Evolutionary conservation across 2,113 vertebrate species (phyloP).

Genomic region (Lutjanus erythropterus): DNA sequence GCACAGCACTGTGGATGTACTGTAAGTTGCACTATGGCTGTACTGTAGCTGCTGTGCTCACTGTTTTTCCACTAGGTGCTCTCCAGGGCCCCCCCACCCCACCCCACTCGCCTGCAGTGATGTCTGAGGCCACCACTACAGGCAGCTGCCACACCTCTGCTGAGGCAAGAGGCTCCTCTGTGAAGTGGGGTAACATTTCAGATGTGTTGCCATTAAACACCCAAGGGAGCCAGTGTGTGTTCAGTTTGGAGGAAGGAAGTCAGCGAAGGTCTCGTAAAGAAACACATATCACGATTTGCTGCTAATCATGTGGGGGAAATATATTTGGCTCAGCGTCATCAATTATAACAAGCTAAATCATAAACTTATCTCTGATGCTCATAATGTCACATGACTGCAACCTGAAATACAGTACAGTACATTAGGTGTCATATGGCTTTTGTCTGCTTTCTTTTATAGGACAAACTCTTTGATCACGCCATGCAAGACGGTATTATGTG

Average conservation of each 20-base stretch:
- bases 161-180: constrained; percentile 54
- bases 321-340: not conserved
- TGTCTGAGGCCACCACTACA: constrained; percentile 67
- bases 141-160: constrained; percentile 66
- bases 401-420: constrained; percentile 15
- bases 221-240: not conserved
- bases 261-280: constrained; percentile 18
- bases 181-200: constrained; percentile 68
- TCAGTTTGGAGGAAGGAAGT: constrained; percentile 23
- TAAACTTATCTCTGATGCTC: not conserved
- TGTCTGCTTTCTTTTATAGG: constrained; percentile 31
- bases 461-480: constrained; percentile 36
- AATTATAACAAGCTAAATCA: not conserved
- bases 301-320: constrained; percentile 16
- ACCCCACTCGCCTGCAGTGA: constrained; percentile 42
- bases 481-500: constrained; percentile 42
- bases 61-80: constrained; percentile 69
- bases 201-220: constrained; percentile 61
- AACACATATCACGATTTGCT: constrained; percentile 17
- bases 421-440: constrained; percentile 26
- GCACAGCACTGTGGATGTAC: constrained; percentile 39
- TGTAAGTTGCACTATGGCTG: constrained; percentile 48
- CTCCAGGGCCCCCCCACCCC: constrained; percentile 54
- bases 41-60: constrained; percentile 56
- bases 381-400: constrained; percentile 17